Evolutionary conservation across 2,888 invertebrate genomes (phyloP), one percentile per base, ranked within the genome.

Genomic region (Trachelus iudaicus): DNA sequence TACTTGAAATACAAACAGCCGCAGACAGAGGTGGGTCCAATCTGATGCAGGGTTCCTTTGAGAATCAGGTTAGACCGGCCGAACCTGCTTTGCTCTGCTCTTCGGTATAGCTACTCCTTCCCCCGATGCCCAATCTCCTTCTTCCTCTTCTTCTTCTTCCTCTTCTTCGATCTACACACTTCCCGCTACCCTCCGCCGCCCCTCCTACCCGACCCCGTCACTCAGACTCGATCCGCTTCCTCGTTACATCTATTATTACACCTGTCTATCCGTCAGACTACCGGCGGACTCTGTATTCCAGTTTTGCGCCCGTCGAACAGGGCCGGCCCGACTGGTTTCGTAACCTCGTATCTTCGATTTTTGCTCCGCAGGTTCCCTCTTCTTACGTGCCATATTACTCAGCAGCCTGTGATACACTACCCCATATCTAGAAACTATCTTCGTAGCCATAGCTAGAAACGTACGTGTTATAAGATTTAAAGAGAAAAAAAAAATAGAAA

Each of bases 11-110:
- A 90, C 90, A 90, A 90, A 90, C 89, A 89, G 87, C 83, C 69
- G n/a, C 69, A 15, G 69, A 86, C 88, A 85, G 89, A 87, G 90
- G 90, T 90, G 90, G 90, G 89, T 89, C 90, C 89, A 90, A 89
- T 89, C 89, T 88, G 90, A 89, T 89, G 88, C 88, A 87, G 81
- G 81, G 88, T 86, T 87, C 88, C 90, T 90, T 90, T 89, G 85
- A 90, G 90, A 91, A 91, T 91, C 91, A 91, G 91, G 91, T 91
- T 91, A 91, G 91, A 91, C 91, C 91, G 91, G 91, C 91, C 88
- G 90, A 91, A 91, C 91, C 91, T 90, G 91, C 90, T 91, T 87
- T 87, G 86, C 87, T 85, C 73, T 68, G 69, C 69, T 69, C 69
- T n/a, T 69, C 30, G 30, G 1, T 69, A 1, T n/a, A 69, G 13